A percentile compares a stretch with the other conserved stretches of the same genome.
Conservation (phyloP, 23 tunicate genomes). For the Botrylloides violaceus region DNA sequence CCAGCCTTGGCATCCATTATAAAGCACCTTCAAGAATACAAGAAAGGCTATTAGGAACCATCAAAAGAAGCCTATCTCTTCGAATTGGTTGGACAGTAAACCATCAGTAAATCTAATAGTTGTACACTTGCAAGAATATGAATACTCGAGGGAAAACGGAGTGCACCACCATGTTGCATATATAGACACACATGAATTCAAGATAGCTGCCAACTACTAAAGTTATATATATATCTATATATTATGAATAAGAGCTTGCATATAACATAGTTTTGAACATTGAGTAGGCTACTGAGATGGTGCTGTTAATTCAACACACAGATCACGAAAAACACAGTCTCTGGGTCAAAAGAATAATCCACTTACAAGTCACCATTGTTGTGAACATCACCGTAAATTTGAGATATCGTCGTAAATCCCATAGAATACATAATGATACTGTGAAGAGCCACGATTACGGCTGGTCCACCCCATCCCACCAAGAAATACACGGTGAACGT, state of each 20-base stretch:
- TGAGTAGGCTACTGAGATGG: neutral
- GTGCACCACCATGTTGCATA: too few species aligned
- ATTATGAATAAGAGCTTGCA: neutral
- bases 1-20: constrained; percentile 57
- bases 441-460: constrained; percentile 34
- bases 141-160: too few species aligned
- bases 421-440: constrained; percentile 57
- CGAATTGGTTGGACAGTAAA: too few species aligned
- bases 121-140: too few species aligned
- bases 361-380: constrained; percentile 70
- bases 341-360: neutral
- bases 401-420: constrained; percentile 17
- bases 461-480: constrained; percentile 81
- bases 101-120: too few species aligned
- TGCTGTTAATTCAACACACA: neutral
- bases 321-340: neutral
- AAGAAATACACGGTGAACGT: constrained; percentile 29
- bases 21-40: constrained; percentile 52
- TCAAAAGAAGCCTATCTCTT: too few species aligned
- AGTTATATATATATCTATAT: neutral
- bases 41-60: too few species aligned
- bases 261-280: neutral
- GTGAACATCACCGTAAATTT: constrained; percentile 58
- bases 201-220: neutral
- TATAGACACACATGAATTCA: too few species aligned